Evolutionary conservation across 2,888 invertebrate genomes (phyloP), one percentile per base, ranked within the genome.

Genomic region (Morpho helenor): DNA sequence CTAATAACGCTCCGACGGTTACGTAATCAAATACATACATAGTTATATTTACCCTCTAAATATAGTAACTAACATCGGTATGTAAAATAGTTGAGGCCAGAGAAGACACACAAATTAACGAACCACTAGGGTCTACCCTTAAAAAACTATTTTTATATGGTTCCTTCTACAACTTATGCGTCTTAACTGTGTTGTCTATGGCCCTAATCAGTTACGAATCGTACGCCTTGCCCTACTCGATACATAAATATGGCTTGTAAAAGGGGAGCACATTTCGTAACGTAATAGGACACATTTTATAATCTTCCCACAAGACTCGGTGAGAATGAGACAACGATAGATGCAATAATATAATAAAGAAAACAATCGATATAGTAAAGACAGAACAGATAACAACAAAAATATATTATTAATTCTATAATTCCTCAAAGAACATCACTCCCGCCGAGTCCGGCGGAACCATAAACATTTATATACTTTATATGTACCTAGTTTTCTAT

Each of bases 31-130:
- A 82, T 63, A 65, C 60, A 68, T 80, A 80, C 77, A 78, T 31
- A 31, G 31, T 82, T 77, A 80, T 72, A 77, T 79, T 80, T 79
- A 82, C 75, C 71, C 66, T 74, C 79, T 85, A 81, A 76, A 59
- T 61, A 82, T 80, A 82, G 76, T 82, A 82, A 83, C 88, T 89
- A 87, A 87, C 85, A 82, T 88, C 84, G 80, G 88, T 88, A 87
- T 88, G 85, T 87, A 89, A 89, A 89, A 90, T 89, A 89, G 82
- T 77, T 68, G 64, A 57, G 66, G 68, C 70, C 31, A 76, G 82
- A 77, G 75, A 75, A 79, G 82, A 80, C 78, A 69, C 66, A 78
- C 80, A 77, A 74, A 69, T 76, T 72, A 71, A 70, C 59, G 66
- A 65, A 66, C 71, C 68, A 68, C 67, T 67, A 66, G 63, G 61